These are phyloP conservation scores for Mustela lutreola DNA, from an alignment of 2,113 vertebrate genomes.

Conservation along the genomic window DNA sequence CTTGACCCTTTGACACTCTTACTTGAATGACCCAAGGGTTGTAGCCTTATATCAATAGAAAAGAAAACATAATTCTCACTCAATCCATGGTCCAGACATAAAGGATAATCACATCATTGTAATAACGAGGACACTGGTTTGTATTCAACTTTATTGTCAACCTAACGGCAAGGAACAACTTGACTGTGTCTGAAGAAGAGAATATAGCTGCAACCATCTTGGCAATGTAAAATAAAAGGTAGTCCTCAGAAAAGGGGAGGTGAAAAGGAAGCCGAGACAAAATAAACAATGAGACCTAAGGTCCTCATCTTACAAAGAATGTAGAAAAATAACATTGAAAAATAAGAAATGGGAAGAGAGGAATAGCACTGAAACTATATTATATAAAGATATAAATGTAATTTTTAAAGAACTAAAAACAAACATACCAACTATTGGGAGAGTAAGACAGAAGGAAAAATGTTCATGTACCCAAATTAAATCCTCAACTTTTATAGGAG, in stretches of 20 bases:
- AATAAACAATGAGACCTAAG: not conserved
- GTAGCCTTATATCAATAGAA: not conserved
- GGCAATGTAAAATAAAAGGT: not conserved
- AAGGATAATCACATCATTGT: not conserved
- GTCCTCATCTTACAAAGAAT: not conserved
- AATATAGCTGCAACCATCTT: not conserved
- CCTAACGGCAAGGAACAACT: not conserved
- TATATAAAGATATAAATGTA: not conserved
- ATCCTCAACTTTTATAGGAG: constrained; percentile 5
- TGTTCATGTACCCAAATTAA: not conserved
- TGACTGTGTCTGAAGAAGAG: not conserved
- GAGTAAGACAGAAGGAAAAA: not conserved
- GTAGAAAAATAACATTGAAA: not conserved
- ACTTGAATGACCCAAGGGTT: not conserved
- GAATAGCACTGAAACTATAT: not conserved
- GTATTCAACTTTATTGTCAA: not conserved
- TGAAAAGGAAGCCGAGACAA: not conserved
- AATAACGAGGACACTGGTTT: not conserved
- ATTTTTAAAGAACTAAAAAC: constrained; percentile 39
- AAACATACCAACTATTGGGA: not conserved
- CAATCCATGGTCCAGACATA: not conserved
- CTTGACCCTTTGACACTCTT: not conserved
- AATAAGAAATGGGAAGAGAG: not conserved
- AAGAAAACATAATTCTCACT: not conserved
- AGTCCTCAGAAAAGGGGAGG: not conserved